Evolutionary conservation across 2,113 vertebrate genomes (phyloP).

Genomic region (Lontra canadensis): DNA sequence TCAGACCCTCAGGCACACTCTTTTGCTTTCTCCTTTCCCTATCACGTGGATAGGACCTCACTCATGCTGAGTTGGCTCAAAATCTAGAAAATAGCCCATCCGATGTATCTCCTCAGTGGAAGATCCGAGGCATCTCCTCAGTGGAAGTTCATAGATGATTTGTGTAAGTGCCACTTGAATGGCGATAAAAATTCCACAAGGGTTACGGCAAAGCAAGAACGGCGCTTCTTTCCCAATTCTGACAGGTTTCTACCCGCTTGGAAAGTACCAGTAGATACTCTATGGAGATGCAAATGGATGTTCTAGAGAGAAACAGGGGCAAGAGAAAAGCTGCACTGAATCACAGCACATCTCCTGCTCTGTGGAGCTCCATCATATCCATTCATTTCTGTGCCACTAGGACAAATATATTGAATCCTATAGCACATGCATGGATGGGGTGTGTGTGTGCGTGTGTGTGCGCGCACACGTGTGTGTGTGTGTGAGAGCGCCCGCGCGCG

Average conservation of each 20-base stretch:
- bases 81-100: too few species aligned
- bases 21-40: not conserved
- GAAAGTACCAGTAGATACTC: fast-evolving
- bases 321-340: not conserved
- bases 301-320: not conserved
- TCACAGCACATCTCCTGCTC: fast-evolving
- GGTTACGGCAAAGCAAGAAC: not conserved
- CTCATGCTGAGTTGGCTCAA: not conserved
- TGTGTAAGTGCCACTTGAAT: not conserved
- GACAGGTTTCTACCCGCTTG: not conserved
- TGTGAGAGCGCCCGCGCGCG: fast-evolving
- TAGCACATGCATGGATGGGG: not conserved
- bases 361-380: not conserved
- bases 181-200: not conserved
- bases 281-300: not conserved
- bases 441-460: not conserved
- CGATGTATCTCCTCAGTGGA: not conserved
- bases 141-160: not conserved
- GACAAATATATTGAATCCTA: not conserved
- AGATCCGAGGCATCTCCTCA: not conserved
- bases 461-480: fast-evolving
- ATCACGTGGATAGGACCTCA: not conserved
- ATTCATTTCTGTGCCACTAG: not conserved
- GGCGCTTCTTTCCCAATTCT: not conserved
- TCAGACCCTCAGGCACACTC: fast-evolving